Evolutionary conservation across 2,113 vertebrate genomes (phyloP), one percentile per base, ranked within the genome.

Genomic region (Ceyx melanurus): DNA sequence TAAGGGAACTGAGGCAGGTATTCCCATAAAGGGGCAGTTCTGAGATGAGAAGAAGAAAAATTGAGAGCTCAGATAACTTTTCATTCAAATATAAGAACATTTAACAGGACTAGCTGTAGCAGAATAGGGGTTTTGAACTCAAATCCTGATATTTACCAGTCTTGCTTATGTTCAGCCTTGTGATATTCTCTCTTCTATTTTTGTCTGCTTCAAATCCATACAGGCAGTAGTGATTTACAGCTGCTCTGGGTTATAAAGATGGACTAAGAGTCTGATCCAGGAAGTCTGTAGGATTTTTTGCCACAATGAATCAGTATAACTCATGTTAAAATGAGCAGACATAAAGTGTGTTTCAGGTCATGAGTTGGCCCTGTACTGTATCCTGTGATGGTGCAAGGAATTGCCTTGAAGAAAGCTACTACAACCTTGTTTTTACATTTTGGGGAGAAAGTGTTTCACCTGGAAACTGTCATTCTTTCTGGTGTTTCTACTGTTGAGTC

Each of bases 251-350:
- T 89, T 78, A 93, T 90, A 88, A 70, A 82, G 66, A 86, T 82
- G 28, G 35, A 42, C 42, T 77, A 85, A 72, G 50, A 33, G 20
- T 74, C 70, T 92, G 76, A 86, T 96, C 70, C 79, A 77, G 76
- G 76, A 86, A 95, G 61, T 75, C 62, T 61, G 65, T 84, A 64
- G 53, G 48, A 90, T 61, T 95, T 96, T 96, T 96, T 88, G 45
- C 58, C 56, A 81, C 83, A 75, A 35, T 71, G 77, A 86, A 90
- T 93, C 77, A 90, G 79, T 93, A 75, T 48, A 92, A 86, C 61
- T 54, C 57, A 82, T 0, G 1, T 35, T 91, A 86, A 92, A 93
- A 91, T 56, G 5, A 92, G 57, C 13, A 78, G 57, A 72, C n/a
- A 67, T 17, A 76, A 82, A 86, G 85, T 58, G 46, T 57, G 75